phyloP scores from a whole-genome alignment of 2,113 vertebrate genomes.

The Pseudolaguvia tuberculata region DNA sequence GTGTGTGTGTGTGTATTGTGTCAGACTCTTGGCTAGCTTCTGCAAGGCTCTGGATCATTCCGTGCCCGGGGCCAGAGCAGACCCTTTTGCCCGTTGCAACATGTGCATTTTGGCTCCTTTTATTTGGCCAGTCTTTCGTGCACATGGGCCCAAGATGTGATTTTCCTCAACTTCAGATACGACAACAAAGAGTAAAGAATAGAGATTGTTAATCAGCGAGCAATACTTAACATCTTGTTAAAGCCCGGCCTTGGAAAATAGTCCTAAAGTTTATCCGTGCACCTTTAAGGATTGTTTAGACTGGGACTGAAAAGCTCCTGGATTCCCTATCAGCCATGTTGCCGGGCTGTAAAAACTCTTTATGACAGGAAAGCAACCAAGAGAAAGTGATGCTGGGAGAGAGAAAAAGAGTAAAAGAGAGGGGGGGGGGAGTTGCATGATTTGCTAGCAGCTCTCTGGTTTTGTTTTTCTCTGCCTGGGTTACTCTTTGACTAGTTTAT shows the following conservation, averaged over 20 bases:
- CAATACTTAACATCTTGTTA: neutral
- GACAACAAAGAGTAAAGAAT: neutral
- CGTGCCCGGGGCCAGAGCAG: slow-evolving; percentile 46
- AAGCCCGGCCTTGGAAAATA: neutral
- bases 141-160: slow-evolving; percentile 33
- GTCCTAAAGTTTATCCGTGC: no score
- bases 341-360: slow-evolving; percentile 67
- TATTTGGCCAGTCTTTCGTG: slow-evolving; percentile 24
- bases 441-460: slow-evolving; percentile 43
- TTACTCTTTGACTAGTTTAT: slow-evolving; percentile 74
- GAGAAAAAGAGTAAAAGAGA: slow-evolving; percentile 30
- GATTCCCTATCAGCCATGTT: slow-evolving; percentile 63
- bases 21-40: slow-evolving; percentile 40
- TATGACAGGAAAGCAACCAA: slow-evolving; percentile 63
- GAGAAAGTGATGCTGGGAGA: slow-evolving; percentile 38
- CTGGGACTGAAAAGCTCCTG: slow-evolving; percentile 56
- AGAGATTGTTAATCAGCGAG: neutral
- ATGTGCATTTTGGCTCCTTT: slow-evolving; percentile 51
- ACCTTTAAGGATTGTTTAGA: neutral
- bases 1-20: neutral
- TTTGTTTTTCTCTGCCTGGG: slow-evolving; percentile 46
- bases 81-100: slow-evolving; percentile 35
- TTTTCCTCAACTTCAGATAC: slow-evolving; percentile 25
- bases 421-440: neutral
- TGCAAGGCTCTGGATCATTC: slow-evolving; percentile 45